Conservation (phyloP, 2,888 invertebrate species). For the Petrolisthes manimaculis region DNA sequence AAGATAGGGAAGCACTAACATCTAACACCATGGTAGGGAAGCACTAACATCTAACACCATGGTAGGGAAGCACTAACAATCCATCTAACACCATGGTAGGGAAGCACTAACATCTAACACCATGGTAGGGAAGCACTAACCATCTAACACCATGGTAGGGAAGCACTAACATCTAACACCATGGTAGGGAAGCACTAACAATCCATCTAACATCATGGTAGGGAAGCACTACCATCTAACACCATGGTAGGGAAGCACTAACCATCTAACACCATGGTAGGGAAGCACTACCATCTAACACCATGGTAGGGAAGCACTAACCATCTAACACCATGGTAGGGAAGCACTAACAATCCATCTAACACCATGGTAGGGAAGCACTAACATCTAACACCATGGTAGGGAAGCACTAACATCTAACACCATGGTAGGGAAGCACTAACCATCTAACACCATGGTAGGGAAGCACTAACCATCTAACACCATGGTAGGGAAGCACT, state of each 20-base stretch:
- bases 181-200: conserved; percentile 33
- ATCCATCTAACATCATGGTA: conserved; percentile 28
- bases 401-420: conserved; percentile 21
- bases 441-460: conserved; percentile 19
- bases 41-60: conserved; percentile 28
- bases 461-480: conserved; percentile 27
- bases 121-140: conserved; percentile 19
- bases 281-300: neutral
- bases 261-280: conserved; percentile 17
- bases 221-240: conserved; percentile 10
- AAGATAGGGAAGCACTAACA: conserved; percentile 22
- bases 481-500: conserved; percentile 34
- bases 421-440: conserved; percentile 32
- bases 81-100: conserved; percentile 21
- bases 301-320: conserved; percentile 19
- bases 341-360: conserved; percentile 16
- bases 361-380: conserved; percentile 32
- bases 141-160: conserved; percentile 23
- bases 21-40: conserved; percentile 24
- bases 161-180: conserved; percentile 18
- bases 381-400: conserved; percentile 6
- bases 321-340: conserved; percentile 27
- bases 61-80: conserved; percentile 23
- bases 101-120: conserved; percentile 32
- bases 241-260: conserved; percentile 32